These are phyloP conservation scores for Peromyscus eremicus DNA, from an alignment of 2,797 vertebrate genomes.

Conservation along the genomic window DNA sequence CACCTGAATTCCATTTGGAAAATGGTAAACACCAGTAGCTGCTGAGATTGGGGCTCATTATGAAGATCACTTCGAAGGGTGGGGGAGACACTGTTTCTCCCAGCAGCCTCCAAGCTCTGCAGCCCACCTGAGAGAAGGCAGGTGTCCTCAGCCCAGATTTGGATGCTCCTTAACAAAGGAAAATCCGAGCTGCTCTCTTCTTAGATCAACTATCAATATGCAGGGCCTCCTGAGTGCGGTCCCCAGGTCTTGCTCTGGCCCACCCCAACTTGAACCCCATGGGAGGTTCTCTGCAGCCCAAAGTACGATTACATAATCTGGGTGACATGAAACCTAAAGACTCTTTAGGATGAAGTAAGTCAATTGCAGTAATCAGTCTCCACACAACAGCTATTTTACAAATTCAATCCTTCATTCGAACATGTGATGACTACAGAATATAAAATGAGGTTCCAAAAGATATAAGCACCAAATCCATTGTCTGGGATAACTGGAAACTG, in stretches of 20 bases:
- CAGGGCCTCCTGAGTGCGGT: background rate
- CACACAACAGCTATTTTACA: background rate
- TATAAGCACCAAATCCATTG: background rate
- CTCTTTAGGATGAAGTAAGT: constrained; percentile 80
- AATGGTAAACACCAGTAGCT: constrained; percentile 81
- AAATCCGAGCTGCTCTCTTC: constrained; percentile 70
- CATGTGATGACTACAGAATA: background rate
- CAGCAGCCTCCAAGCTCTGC: constrained; percentile 78
- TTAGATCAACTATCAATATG: constrained; percentile 24
- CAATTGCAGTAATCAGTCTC: constrained; percentile 5
- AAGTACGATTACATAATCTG: constrained; percentile 67
- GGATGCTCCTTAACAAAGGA: constrained; percentile 82
- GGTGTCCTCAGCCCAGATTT: constrained; percentile 81
- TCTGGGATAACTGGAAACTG: too few species aligned
- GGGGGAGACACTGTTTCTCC: constrained; percentile 76
- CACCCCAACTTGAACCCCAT: background rate
- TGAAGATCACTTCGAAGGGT: constrained; percentile 82
- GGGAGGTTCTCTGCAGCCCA: constrained; percentile 73
- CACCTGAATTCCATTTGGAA: constrained; percentile 83
- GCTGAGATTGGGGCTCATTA: constrained; percentile 81
- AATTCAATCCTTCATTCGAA: background rate
- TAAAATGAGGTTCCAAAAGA: constrained; percentile 47
- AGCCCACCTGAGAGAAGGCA: constrained; percentile 75
- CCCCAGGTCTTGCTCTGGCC: background rate
- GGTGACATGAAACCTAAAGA: constrained; percentile 75